Evolutionary conservation across 1,140 invertebrate genomes (phyloP), one percentile per base, ranked within the genome.

Genomic region (Lepidurus couesii): DNA sequence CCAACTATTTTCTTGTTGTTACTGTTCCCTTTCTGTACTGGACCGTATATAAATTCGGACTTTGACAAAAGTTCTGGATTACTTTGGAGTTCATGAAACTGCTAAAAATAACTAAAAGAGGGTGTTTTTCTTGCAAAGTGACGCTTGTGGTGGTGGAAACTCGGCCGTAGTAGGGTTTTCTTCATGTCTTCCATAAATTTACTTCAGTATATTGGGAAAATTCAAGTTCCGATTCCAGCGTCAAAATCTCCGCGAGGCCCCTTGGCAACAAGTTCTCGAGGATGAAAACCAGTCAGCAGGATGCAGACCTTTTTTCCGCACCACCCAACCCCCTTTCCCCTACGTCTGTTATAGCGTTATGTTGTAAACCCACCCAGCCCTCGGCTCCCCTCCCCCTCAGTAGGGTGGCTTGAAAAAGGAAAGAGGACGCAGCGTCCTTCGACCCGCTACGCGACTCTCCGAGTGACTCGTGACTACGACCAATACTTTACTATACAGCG

Each of bases 401-500:
- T 5, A 65, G 45, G 53, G 53, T 9, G 1, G 53, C 8, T 13
- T n/a, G 53, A 7, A 21, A 65, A 65, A 21, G 53, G 53, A 65
- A 65, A 65, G 53, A 65, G 53, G 53, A 65, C 53, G 53, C 53
- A n/a, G 53, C 53, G 53, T 65, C 53, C 53, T 65, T 65, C 53
- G 53, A 65, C 53, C 53, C 53, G 53, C 53, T 65, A 65, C 53
- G 53, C 53, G 53, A 65, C 53, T 65, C 21, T 65, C 53, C 53
- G 53, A 65, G 53, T 65, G 53, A 65, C 53, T 65, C 53, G 53
- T 65, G 53, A 65, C 53, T 65, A 65, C 53, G 53, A 65, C 53
- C 53, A 65, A 65, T 65, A 65, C 53, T 65, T n/a, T 65, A 65
- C 53, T 65, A 65, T 65, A 65, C 53, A 65, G 53, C 53, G 53